These are phyloP conservation scores for Hippopotamus amphibius DNA, from an alignment of 2,113 vertebrate genomes.

Conservation along the genomic window DNA sequence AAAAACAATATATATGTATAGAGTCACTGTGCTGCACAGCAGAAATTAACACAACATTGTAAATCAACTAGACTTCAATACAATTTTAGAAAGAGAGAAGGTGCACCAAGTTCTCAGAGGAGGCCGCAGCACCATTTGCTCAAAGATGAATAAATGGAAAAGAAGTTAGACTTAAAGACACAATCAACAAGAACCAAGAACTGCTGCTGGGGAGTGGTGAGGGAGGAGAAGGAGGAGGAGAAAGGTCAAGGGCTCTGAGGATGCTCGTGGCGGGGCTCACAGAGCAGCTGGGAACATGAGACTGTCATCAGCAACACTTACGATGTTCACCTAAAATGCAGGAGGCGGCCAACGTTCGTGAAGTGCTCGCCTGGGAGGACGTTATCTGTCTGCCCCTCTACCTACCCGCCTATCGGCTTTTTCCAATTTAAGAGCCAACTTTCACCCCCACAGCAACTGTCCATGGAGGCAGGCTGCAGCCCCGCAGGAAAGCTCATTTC, in stretches of 20 bases:
- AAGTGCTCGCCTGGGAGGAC: neutral
- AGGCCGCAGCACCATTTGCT: neutral
- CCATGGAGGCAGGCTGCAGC: neutral
- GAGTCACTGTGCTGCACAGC: neutral
- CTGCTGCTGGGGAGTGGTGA: too few relatives aligned
- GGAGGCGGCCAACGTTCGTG: neutral
- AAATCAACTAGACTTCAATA: neutral
- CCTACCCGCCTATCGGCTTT: rapidly evolving
- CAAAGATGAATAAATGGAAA: neutral
- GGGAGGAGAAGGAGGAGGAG: too few relatives aligned
- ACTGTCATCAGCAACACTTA: neutral
- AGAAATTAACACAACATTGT: neutral
- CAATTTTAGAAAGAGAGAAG: neutral
- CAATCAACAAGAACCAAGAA: neutral
- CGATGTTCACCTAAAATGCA: neutral
- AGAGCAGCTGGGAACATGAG: neutral
- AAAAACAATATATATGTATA: neutral
- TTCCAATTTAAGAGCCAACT: neutral
- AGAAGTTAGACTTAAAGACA: neutral
- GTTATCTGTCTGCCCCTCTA: rapidly evolving
- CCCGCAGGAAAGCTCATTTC: neutral
- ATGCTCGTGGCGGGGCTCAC: neutral
- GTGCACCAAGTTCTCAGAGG: neutral
- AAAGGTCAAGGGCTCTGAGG: neutral
- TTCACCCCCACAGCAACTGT: neutral